phyloP scores from a whole-genome alignment of 2,113 vertebrate species.

The Semicossyphus pulcher region DNA sequence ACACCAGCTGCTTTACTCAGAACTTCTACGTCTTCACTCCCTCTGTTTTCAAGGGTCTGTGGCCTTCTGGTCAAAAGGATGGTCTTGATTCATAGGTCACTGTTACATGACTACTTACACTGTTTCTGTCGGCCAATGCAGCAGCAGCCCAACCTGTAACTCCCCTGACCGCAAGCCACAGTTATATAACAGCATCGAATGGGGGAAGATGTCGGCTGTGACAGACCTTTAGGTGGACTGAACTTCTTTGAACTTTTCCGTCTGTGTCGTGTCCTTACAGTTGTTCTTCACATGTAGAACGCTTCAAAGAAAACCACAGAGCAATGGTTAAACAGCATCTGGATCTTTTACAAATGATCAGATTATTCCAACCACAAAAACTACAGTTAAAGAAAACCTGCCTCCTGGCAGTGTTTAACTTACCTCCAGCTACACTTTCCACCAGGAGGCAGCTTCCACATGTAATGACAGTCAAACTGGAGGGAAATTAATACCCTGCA shows the following conservation, averaged over 20 bases:
- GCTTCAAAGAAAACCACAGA: neutral
- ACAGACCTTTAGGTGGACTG: conserved; percentile 19
- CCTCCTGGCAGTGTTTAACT: conserved; percentile 4
- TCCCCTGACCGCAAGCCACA: conserved; percentile 43
- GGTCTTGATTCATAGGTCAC: conserved; percentile 36
- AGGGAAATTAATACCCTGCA: conserved; percentile 47
- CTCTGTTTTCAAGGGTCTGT: conserved; percentile 5
- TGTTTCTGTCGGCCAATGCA: conserved; percentile 34
- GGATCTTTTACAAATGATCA: neutral
- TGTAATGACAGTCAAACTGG: conserved; percentile 16
- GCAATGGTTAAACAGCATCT: neutral
- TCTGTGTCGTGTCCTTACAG: conserved; percentile 18
- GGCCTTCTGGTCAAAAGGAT: conserved; percentile 8
- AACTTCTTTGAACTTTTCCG: conserved; percentile 31
- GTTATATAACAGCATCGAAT: conserved; percentile 53
- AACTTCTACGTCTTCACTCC: neutral
- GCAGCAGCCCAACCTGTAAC: conserved; percentile 37
- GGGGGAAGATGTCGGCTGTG: conserved; percentile 5
- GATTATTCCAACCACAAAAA: neutral
- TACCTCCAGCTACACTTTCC: conserved; percentile 41
- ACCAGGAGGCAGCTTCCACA: conserved; percentile 37
- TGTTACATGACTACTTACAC: conserved; percentile 40
- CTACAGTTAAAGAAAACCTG: conserved; percentile 3
- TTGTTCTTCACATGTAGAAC: neutral
- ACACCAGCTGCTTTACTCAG: neutral